These are phyloP conservation scores for Eulacestoma nigropectus DNA, from an alignment of 2,113 vertebrate genomes.

Conservation along the genomic window DNA sequence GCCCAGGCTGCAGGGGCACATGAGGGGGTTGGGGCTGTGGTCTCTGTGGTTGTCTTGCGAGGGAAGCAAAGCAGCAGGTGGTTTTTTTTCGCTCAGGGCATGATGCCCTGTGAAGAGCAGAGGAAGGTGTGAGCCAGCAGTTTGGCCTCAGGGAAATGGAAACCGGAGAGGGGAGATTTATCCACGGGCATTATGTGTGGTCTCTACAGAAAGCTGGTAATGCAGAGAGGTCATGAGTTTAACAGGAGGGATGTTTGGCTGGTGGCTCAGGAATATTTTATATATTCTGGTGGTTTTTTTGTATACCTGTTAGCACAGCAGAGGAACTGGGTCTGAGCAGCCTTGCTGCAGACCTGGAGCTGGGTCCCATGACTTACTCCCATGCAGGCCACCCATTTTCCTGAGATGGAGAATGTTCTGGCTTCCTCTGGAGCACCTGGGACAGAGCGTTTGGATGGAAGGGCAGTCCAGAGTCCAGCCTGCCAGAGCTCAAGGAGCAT, in stretches of 20 bases:
- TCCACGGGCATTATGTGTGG: slow-evolving; percentile 51
- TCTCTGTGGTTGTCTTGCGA: neutral
- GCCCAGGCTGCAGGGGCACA: neutral
- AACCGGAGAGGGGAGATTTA: slow-evolving; percentile 37
- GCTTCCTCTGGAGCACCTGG: neutral
- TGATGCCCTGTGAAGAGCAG: slow-evolving; percentile 10
- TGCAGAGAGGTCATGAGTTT: neutral
- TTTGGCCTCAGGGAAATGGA: slow-evolving; percentile 32
- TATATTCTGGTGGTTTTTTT: neutral
- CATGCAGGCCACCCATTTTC: neutral
- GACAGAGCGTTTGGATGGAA: neutral
- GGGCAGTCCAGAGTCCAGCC: neutral
- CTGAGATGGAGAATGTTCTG: neutral
- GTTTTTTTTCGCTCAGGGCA: neutral
- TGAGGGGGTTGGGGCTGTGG: neutral
- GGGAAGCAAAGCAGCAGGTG: neutral
- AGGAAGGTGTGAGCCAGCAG: slow-evolving; percentile 43
- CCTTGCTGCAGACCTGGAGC: neutral
- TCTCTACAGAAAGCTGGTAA: slow-evolving; percentile 30
- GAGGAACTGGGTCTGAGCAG: neutral
- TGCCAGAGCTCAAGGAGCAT: neutral
- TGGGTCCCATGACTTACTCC: neutral
- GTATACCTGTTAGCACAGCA: neutral
- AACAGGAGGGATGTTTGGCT: neutral
- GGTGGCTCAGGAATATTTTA: neutral